Evolutionary conservation across 2,797 vertebrate genomes (phyloP).

Genomic region (Dermochelys coriacea): DNA sequence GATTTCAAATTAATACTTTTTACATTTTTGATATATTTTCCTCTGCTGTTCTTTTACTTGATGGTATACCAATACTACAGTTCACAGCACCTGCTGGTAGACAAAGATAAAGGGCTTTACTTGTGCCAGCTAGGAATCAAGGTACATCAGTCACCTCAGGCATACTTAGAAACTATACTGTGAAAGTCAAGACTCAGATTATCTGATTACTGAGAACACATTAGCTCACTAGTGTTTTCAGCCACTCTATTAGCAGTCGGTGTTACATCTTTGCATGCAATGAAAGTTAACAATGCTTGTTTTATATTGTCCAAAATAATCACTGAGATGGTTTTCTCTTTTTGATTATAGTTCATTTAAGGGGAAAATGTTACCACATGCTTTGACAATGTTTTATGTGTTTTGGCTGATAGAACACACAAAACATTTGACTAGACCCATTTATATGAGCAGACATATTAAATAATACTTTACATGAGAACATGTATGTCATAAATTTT

Average conservation of each 20-base stretch:
- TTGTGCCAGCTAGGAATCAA: neutral
- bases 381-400: slow-evolving; percentile 79
- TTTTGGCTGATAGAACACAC: slow-evolving; percentile 79
- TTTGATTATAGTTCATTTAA: slow-evolving; percentile 80
- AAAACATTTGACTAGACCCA: slow-evolving; percentile 80
- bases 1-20: slow-evolving; percentile 54
- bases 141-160: neutral
- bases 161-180: slow-evolving; percentile 14
- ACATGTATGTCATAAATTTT: slow-evolving; percentile 79
- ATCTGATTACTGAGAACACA: slow-evolving; percentile 44
- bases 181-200: slow-evolving; percentile 29
- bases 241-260: slow-evolving; percentile 55
- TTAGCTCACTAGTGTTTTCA: slow-evolving; percentile 46
- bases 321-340: slow-evolving; percentile 72
- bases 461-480: slow-evolving; percentile 84
- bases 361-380: slow-evolving; percentile 72
- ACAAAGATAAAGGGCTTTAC: neutral
- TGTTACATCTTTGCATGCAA: slow-evolving; percentile 73
- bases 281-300: slow-evolving; percentile 75
- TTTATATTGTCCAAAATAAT: slow-evolving; percentile 72
- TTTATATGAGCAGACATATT: slow-evolving; percentile 81
- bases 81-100: neutral
- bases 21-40: slow-evolving; percentile 19
- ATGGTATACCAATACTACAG: neutral
- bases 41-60: slow-evolving; percentile 25